Conservation (phyloP, 1,140 invertebrate species). For the Drosophila biarmipes region DNA sequence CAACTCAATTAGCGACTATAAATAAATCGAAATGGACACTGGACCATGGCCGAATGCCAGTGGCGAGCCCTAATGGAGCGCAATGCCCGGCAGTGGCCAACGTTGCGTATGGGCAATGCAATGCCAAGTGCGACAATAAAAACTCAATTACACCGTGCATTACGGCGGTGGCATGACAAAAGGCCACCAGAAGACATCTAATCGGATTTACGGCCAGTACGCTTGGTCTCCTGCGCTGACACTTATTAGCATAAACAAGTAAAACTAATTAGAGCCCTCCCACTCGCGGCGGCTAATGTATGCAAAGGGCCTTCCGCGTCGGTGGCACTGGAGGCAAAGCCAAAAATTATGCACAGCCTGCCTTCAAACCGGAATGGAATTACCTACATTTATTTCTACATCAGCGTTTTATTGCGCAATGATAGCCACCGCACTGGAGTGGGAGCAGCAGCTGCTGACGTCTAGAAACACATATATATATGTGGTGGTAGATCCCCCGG, state of each 20-base stretch:
- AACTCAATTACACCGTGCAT: slow-evolving; percentile 66
- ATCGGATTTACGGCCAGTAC: slow-evolving; percentile 63
- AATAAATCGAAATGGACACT: slow-evolving; percentile 32
- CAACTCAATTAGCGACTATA: slow-evolving; percentile 36
- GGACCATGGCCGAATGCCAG: not conserved
- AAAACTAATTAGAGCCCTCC: slow-evolving; percentile 77
- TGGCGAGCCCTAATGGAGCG: slow-evolving; percentile 21
- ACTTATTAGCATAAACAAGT: slow-evolving; percentile 68
- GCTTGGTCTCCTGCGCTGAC: slow-evolving; percentile 13
- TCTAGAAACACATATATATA: slow-evolving; percentile 2
- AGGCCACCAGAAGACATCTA: slow-evolving; percentile 53
- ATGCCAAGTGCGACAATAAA: slow-evolving; percentile 63
- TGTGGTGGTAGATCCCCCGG: not conserved
- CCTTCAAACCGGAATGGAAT: slow-evolving; percentile 60
- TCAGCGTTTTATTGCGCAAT: slow-evolving; percentile 72
- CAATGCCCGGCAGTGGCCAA: slow-evolving; percentile 32
- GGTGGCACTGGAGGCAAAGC: not conserved
- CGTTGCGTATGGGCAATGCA: slow-evolving; percentile 64
- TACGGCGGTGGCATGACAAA: slow-evolving; percentile 48
- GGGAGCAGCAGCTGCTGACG: slow-evolving; percentile 34
- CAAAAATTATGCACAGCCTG: slow-evolving; percentile 57
- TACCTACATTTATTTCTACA: slow-evolving; percentile 77
- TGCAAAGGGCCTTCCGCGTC: slow-evolving; percentile 68
- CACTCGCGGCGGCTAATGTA: slow-evolving; percentile 75
- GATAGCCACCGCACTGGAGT: slow-evolving; percentile 28